A percentile compares a stretch with the other conserved stretches of the same genome.
phyloP scores from a whole-genome alignment of 1,140 invertebrate species.

The Drosophila sechellia region DNA sequence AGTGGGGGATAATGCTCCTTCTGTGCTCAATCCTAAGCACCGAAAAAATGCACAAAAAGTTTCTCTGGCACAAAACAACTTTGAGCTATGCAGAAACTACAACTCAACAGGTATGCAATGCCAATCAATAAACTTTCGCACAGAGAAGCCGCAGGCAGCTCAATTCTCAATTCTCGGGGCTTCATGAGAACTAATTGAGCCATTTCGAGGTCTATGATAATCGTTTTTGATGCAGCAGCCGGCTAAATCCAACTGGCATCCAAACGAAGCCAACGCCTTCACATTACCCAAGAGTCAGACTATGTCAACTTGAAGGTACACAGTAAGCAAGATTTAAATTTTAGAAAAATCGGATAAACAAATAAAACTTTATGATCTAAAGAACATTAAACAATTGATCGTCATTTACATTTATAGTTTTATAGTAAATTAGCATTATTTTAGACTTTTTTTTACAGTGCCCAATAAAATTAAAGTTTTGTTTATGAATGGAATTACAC shows the following conservation, averaged over 20 bases:
- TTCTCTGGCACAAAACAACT: conserved; percentile 18
- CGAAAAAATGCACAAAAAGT: conserved; percentile 27
- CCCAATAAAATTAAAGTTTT: conserved; percentile 82
- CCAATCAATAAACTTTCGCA: conserved; percentile 67
- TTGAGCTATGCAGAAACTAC: conserved; percentile 28
- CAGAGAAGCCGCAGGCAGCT: conserved; percentile 41
- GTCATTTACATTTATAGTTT: too few relatives aligned
- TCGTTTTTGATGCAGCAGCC: conserved; percentile 63
- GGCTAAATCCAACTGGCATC: conserved; percentile 6
- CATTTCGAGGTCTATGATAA: conserved; percentile 74
- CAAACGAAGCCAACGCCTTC: conserved; percentile 52
- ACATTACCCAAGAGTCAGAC: conserved; percentile 32
- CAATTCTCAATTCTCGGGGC: conserved; percentile 24
- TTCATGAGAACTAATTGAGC: conserved; percentile 79
- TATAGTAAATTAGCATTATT: too few relatives aligned
- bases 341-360: too few relatives aligned
- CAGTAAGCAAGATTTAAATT: not conserved
- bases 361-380: too few relatives aligned
- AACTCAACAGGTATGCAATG: conserved; percentile 52
- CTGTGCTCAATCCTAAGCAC: not conserved
- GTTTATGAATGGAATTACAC: conserved; percentile 84
- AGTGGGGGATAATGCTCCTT: conserved; percentile 29
- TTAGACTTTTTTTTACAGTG: conserved; percentile 10
- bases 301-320: conserved; percentile 54
- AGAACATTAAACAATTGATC: too few relatives aligned